A percentile compares a stretch with the other conserved stretches of the same genome.
Conservation (phyloP, 2,888 invertebrate species). For the Notodonta ziczac region DNA sequence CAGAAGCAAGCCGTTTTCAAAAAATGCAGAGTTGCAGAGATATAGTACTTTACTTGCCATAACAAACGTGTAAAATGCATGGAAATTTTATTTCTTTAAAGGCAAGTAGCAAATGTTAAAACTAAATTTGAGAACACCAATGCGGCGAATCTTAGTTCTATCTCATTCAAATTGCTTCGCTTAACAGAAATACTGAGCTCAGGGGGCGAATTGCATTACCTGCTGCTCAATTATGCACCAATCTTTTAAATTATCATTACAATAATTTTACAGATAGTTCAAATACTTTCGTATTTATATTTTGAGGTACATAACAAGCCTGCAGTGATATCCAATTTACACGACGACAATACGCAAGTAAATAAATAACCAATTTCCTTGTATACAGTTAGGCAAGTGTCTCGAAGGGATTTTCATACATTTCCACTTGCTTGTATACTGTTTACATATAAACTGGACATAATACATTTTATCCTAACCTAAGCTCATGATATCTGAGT, state of each 20-base stretch:
- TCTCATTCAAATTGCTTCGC: neutral
- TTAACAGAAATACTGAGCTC: neutral
- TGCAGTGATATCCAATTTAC: no score
- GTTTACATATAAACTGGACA: no score
- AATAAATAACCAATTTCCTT: no score
- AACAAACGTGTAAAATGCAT: neutral
- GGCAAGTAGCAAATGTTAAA: neutral
- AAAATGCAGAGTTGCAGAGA: slow-evolving; percentile 5
- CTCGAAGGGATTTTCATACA: no score
- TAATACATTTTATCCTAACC: no score
- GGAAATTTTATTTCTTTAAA: neutral
- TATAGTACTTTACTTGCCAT: neutral
- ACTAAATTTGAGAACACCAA: neutral
- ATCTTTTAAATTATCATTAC: neutral
- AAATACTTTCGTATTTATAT: neutral
- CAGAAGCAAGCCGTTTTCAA: neutral
- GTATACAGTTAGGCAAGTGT: no score
- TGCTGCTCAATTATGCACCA: neutral
- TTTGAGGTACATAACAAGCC: neutral
- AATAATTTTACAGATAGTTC: no score
- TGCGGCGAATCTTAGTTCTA: neutral
- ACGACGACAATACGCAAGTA: no score
- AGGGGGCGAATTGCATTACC: neutral
- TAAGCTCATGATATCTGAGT: neutral
- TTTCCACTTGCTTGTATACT: no score